A percentile compares a stretch with the other conserved stretches of the same genome.
Conservation (phyloP, 64 coral and sea anemone species). For the Actinia tenebrosa region DNA sequence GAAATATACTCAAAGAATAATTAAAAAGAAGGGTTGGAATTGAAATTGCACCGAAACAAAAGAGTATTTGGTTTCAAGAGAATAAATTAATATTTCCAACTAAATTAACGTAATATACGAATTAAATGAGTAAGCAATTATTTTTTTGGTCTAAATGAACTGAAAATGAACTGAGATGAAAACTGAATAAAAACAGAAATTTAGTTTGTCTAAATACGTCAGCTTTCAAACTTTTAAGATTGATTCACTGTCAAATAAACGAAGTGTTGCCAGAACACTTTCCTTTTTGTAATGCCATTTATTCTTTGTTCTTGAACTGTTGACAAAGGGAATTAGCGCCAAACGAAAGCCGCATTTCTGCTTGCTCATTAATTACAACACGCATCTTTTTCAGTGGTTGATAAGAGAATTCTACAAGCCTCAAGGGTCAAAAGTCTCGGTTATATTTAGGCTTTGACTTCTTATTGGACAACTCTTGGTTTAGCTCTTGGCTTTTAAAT, state of each 20-base stretch:
- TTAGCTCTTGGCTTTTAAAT: constrained; percentile 14
- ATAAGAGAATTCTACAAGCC: constrained; percentile 1
- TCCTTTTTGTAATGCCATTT: neutral
- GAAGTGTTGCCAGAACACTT: constrained; percentile 1
- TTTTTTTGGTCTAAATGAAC: neutral
- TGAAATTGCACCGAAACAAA: neutral
- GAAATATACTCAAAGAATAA: too few species aligned
- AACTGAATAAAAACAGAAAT: neutral
- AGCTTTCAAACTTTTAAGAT: neutral
- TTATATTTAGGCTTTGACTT: constrained; percentile 15
- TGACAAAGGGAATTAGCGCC: constrained; percentile 16
- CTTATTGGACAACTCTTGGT: neutral
- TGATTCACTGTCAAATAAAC: neutral
- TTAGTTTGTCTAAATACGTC: neutral
- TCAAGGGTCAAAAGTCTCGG: constrained; percentile 1
- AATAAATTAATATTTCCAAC: neutral
- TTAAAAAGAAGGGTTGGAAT: too few species aligned
- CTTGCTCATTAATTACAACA: constrained; percentile 3
- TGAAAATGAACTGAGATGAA: neutral
- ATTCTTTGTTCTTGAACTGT: constrained; percentile 13
- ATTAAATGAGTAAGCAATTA: neutral
- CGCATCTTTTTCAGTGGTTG: constrained; percentile 8
- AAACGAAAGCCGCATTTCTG: constrained; percentile 14
- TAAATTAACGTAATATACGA: too few species aligned
- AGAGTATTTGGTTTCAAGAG: neutral